A percentile compares a stretch with the other conserved stretches of the same genome.
These are phyloP conservation scores for Anthoscopus minutus DNA, from an alignment of 2,113 vertebrate genomes.

Conservation along the genomic window DNA sequence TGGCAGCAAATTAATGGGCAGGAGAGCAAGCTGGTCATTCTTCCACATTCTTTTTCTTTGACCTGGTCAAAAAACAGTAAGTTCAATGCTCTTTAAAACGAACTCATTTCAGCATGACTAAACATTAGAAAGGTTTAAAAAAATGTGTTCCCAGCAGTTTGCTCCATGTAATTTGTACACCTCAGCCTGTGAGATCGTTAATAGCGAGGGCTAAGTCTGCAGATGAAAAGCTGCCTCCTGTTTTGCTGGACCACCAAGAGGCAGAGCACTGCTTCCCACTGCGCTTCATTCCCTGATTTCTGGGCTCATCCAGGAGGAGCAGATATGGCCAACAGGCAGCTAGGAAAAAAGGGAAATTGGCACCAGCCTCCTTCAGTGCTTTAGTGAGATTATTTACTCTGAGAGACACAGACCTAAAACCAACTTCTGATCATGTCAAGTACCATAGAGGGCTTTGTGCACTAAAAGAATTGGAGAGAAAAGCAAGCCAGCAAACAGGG, in stretches of 20 bases:
- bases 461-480: neutral
- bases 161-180: neutral
- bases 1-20: slow-evolving; percentile 6
- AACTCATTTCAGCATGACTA: neutral
- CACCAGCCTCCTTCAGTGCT: neutral
- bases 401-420: neutral
- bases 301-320: neutral
- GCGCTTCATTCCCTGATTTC: neutral
- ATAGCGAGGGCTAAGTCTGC: neutral
- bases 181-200: neutral
- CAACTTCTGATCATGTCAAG: neutral
- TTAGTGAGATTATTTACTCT: neutral
- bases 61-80: neutral
- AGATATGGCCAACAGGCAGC: neutral
- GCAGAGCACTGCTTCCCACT: neutral
- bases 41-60: neutral
- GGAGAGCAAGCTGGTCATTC: neutral
- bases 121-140: neutral
- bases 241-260: neutral
- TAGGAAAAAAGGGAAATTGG: neutral
- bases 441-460: neutral
- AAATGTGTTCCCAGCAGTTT: neutral
- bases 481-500: neutral
- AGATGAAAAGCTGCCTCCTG: neutral
- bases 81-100: neutral